phyloP scores from a whole-genome alignment of 2,797 vertebrate genomes.

The Phoeniculus purpureus region DNA sequence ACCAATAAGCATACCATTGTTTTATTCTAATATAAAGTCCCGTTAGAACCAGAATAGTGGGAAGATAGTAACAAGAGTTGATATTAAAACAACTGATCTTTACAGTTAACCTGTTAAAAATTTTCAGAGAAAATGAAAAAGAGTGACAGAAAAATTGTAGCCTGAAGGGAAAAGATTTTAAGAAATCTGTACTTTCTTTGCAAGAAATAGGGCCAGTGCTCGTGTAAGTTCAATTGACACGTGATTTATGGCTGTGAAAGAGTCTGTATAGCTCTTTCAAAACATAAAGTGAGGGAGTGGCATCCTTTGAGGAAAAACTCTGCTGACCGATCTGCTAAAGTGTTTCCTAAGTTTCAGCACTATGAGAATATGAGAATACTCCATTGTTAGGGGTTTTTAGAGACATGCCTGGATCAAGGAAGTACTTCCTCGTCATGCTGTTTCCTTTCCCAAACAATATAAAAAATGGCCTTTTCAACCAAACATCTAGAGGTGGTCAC shows the following conservation, averaged over 20 bases:
- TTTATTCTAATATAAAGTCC: not conserved
- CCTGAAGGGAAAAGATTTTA: not conserved
- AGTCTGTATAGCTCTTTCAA: constrained; percentile 48
- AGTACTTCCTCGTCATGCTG: constrained; percentile 77
- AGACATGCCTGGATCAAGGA: constrained; percentile 73
- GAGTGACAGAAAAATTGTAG: not conserved
- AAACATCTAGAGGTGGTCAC: constrained; percentile 63
- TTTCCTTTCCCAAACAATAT: constrained; percentile 83
- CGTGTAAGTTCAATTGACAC: constrained; percentile 12
- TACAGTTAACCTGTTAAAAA: not conserved
- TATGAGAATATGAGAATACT: constrained; percentile 66
- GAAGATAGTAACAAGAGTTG: not conserved
- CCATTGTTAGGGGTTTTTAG: constrained; percentile 72
- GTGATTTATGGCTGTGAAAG: constrained; percentile 53
- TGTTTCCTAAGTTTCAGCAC: constrained; percentile 65
- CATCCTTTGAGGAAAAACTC: constrained; percentile 60
- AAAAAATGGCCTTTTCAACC: constrained; percentile 69
- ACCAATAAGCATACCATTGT: not conserved
- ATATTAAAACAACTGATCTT: not conserved
- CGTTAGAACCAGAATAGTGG: not conserved
- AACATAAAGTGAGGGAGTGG: constrained; percentile 56
- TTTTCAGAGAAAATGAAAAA: not conserved
- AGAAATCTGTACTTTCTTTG: not conserved
- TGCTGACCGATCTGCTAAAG: constrained; percentile 58
- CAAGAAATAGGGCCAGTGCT: not conserved